A percentile compares a stretch with the other conserved stretches of the same genome.
These are phyloP conservation scores for Sebastes itinus DNA, from an alignment of 2,797 vertebrate species.

Conservation along the genomic window DNA sequence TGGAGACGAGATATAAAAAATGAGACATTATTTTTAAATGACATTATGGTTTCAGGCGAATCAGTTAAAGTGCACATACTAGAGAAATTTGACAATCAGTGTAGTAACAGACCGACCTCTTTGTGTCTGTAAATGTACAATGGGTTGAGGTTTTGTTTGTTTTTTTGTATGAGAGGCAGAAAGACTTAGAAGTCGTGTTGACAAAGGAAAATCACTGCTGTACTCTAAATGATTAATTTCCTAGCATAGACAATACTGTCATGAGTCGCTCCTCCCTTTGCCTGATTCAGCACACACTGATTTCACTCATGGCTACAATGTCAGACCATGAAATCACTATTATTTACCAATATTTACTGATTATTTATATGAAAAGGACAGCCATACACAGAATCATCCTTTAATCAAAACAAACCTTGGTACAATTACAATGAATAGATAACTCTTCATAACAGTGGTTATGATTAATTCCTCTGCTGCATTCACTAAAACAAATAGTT, in stretches of 20 bases:
- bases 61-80: neutral
- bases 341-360: no score
- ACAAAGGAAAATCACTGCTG: slow-evolving; percentile 7
- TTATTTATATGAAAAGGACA: neutral
- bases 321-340: neutral
- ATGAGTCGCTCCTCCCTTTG: neutral
- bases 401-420: neutral
- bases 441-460: no score
- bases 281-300: neutral
- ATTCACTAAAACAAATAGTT: no score
- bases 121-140: neutral
- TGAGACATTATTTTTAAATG: neutral
- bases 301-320: neutral
- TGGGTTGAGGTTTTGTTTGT: neutral
- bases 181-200: neutral
- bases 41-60: neutral
- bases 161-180: neutral
- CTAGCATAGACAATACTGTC: neutral
- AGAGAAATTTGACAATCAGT: neutral
- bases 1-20: neutral
- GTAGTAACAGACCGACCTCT: neutral
- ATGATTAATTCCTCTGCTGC: no score
- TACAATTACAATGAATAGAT: neutral
- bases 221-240: slow-evolving; percentile 11
- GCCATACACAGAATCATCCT: neutral